Percentiles rank a stretch among this genome's conserved stretches.
Evolutionary conservation across 2,113 vertebrate genomes (phyloP).

Genomic region (Antigone vipio): DNA sequence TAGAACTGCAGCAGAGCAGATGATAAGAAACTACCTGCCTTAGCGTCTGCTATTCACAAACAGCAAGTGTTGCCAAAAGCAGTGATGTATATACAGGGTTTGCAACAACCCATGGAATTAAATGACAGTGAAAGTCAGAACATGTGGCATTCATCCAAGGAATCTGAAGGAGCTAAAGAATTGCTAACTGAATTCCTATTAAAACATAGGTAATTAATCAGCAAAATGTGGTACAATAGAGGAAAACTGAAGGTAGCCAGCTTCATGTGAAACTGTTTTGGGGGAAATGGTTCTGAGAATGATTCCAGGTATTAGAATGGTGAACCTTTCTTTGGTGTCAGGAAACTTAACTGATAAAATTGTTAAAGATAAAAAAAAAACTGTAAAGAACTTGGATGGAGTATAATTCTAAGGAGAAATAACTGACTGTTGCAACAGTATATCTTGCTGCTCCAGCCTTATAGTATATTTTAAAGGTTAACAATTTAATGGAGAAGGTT

Average conservation of each 20-base stretch:
- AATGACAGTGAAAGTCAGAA: slow-evolving; percentile 25
- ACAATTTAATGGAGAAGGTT: background rate
- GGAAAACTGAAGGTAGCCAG: background rate
- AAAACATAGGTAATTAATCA: slow-evolving; percentile 37
- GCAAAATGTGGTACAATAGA: background rate
- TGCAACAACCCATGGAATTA: background rate
- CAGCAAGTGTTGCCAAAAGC: background rate
- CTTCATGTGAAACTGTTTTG: background rate
- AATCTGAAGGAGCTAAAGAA: slow-evolving; percentile 20
- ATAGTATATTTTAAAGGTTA: background rate
- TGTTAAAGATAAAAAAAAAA: background rate
- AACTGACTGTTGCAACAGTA: background rate
- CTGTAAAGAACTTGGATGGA: background rate
- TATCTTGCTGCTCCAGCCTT: background rate
- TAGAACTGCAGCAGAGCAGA: slow-evolving; percentile 17
- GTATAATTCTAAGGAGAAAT: background rate
- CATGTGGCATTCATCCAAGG: slow-evolving; percentile 7
- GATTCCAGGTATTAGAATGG: slow-evolving; percentile 7
- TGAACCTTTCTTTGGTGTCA: background rate
- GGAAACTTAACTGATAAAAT: background rate
- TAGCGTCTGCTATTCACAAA: background rate
- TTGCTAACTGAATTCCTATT: background rate
- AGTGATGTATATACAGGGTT: background rate
- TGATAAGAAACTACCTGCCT: background rate
- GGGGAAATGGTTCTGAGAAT: background rate